These are phyloP conservation scores for Parus major DNA, from an alignment of 2,113 vertebrate species.

Conservation along the genomic window DNA sequence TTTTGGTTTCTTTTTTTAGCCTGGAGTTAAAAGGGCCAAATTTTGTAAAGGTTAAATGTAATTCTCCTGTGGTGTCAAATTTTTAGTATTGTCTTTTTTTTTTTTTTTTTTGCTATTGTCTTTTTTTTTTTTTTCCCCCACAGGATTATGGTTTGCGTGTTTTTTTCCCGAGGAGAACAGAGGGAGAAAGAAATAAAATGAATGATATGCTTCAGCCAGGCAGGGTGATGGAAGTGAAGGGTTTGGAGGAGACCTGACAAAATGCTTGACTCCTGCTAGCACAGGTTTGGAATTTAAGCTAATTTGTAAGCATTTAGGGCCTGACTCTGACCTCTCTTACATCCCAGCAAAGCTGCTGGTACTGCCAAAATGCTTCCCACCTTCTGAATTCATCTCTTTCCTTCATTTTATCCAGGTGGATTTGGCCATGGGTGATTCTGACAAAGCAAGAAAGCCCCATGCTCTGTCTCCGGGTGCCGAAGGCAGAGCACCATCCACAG, in stretches of 20 bases:
- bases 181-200: background rate
- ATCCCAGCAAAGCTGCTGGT: background rate
- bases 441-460: background rate
- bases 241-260: background rate
- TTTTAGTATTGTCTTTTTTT: background rate
- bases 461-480: accelerated
- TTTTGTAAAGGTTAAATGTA: conserved; percentile 38
- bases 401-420: background rate
- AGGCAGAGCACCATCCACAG: background rate
- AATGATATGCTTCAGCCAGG: background rate
- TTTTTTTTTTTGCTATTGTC: accelerated
- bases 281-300: conserved; percentile 7
- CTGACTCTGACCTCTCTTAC: background rate
- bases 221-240: background rate
- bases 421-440: background rate
- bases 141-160: accelerated
- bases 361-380: background rate
- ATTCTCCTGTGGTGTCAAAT: background rate
- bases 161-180: background rate
- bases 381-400: background rate
- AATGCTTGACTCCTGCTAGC: background rate
- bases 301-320: conserved; percentile 39
- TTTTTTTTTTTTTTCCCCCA: background rate
- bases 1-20: background rate
- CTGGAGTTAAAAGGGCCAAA: conserved; percentile 25